A percentile compares a stretch with the other conserved stretches of the same genome.
Evolutionary conservation across 2,797 vertebrate species (phyloP).

Genomic region (Xiphophorus birchmanni): DNA sequence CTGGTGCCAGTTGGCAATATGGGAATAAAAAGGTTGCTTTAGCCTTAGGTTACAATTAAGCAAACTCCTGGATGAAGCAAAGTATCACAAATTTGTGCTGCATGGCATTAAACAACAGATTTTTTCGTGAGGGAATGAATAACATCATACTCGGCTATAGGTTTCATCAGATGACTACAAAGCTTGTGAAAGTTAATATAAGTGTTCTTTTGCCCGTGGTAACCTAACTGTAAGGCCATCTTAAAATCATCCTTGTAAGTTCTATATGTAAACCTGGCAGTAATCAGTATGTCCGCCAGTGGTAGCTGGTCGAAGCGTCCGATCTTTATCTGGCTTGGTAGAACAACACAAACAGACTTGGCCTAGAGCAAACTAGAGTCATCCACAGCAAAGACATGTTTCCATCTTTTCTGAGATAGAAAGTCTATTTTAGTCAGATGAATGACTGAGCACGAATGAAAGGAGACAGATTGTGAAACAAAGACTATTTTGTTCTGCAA

Average conservation of each 20-base stretch:
- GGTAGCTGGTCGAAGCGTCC: conserved; percentile 30
- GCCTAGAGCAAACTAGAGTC: conserved; percentile 51
- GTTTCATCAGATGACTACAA: conserved; percentile 31
- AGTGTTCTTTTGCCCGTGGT: conserved; percentile 29
- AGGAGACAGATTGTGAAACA: conserved; percentile 61
- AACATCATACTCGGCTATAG: conserved; percentile 31
- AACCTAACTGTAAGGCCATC: conserved; percentile 36
- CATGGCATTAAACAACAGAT: conserved; percentile 63
- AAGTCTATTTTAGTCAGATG: conserved; percentile 59
- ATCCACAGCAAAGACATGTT: conserved; percentile 47
- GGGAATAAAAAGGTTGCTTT: conserved; percentile 61
- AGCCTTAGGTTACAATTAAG: conserved; percentile 65
- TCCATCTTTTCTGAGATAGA: conserved; percentile 57
- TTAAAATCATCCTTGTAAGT: conserved; percentile 39
- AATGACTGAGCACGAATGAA: conserved; percentile 61
- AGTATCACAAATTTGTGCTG: conserved; percentile 53
- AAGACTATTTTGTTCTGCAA: conserved; percentile 53
- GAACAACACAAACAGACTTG: conserved; percentile 49
- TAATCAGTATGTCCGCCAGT: conserved; percentile 51
- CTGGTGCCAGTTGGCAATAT: conserved; percentile 73
- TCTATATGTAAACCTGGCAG: conserved; percentile 45
- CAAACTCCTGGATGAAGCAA: conserved; percentile 48
- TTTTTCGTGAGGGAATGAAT: conserved; percentile 34
- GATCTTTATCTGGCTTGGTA: conserved; percentile 36
- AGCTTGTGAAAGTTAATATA: conserved; percentile 31